Percentiles rank a stretch among this genome's conserved stretches.
These are phyloP conservation scores for Berghia stephanieae DNA, from an alignment of 1,140 invertebrate genomes.

Conservation along the genomic window DNA sequence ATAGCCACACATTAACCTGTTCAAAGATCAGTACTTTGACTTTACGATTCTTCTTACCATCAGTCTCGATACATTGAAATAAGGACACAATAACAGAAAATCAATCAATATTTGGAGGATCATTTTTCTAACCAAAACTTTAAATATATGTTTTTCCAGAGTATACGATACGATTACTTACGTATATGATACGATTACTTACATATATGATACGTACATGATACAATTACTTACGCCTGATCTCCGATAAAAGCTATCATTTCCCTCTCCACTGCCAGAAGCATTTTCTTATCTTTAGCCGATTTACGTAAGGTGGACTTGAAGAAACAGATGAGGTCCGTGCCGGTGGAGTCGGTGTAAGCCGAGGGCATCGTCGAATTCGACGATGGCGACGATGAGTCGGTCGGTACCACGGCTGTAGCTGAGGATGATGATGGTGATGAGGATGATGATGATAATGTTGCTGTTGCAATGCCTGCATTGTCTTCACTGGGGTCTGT, in stretches of 20 bases:
- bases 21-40: too few species aligned
- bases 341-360: slow-evolving; percentile 78
- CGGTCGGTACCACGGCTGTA: too few species aligned
- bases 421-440: too few species aligned
- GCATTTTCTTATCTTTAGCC: slow-evolving; percentile 83
- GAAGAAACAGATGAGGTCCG: slow-evolving; percentile 87
- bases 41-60: too few species aligned
- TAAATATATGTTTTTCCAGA: not conserved
- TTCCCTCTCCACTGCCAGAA: slow-evolving; percentile 89
- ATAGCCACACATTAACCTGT: too few species aligned
- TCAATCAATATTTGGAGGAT: not conserved
- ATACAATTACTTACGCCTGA: slow-evolving; percentile 74
- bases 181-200: not conserved
- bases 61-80: too few species aligned
- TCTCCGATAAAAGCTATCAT: slow-evolving; percentile 85
- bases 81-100: too few species aligned
- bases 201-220: not conserved
- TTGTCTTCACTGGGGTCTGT: too few species aligned
- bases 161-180: not conserved
- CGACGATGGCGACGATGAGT: too few species aligned
- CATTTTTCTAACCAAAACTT: not conserved
- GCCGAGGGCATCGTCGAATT: too few species aligned
- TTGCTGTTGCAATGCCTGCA: too few species aligned
- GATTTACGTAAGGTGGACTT: slow-evolving; percentile 90
- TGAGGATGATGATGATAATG: too few species aligned